A percentile compares a stretch with the other conserved stretches of the same genome.
These are phyloP conservation scores for Metellina segmentata DNA, from an alignment of 2,888 invertebrate species.

Conservation along the genomic window DNA sequence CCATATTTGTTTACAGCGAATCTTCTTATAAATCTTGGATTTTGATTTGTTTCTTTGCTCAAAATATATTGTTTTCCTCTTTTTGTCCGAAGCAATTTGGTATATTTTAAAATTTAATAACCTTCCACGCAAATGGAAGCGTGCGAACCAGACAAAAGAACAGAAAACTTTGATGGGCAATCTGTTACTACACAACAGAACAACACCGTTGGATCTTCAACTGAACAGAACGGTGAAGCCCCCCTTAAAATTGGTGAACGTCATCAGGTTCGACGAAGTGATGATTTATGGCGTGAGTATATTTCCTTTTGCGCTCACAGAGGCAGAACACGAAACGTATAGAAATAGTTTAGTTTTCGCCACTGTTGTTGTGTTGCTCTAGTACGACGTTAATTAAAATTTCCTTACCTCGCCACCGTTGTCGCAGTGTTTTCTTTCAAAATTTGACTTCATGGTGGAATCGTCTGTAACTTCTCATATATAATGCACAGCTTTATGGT, in stretches of 20 bases:
- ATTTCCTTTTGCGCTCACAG: neutral
- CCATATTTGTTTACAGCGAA: no score
- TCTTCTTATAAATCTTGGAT: no score
- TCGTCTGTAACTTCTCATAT: neutral
- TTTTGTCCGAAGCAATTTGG: no score
- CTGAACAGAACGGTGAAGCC: constrained; percentile 84
- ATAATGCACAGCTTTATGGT: no score
- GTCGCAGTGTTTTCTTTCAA: neutral
- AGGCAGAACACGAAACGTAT: neutral
- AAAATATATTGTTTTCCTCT: no score
- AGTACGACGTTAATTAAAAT: no score
- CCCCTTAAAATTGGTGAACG: constrained; percentile 91
- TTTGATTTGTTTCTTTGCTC: no score
- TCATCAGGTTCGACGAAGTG: constrained; percentile 90
- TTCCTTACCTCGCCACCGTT: no score
- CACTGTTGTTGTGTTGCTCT: neutral
- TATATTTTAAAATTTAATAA: no score
- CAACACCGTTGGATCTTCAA: neutral
- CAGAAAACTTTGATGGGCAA: neutral
- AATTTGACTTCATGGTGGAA: neutral
- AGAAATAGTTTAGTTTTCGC: neutral
- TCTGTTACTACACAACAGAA: neutral
- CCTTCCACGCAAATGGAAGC: neutral
- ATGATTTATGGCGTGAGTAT: constrained; percentile 90
- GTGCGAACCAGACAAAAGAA: neutral